These are phyloP conservation scores for Crossocerus cetratus DNA, from an alignment of 2,888 invertebrate genomes.

Conservation along the genomic window DNA sequence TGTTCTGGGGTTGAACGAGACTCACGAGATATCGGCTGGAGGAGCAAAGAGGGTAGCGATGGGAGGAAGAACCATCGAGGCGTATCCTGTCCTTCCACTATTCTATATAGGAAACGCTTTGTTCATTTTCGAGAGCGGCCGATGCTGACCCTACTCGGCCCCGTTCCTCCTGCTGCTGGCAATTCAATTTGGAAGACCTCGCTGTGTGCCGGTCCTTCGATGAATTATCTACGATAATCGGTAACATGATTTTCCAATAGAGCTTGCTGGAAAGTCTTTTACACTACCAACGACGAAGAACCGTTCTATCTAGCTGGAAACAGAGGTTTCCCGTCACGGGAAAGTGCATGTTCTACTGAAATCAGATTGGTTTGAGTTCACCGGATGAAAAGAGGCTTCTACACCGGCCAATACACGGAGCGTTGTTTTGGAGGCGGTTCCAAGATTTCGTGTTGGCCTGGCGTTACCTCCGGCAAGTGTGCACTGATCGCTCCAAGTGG, in stretches of 20 bases:
- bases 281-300: too few relatives aligned
- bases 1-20: background rate
- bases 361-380: too few relatives aligned
- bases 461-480: background rate
- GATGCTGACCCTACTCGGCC: too few relatives aligned
- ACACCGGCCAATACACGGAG: background rate
- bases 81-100: slow-evolving; percentile 4
- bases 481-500: background rate
- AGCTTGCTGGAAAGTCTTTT: slow-evolving; percentile 1
- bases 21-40: background rate
- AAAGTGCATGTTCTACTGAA: too few relatives aligned
- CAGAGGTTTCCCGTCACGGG: too few relatives aligned
- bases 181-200: slow-evolving; percentile 32
- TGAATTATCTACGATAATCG: slow-evolving; percentile 41
- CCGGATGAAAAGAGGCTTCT: too few relatives aligned
- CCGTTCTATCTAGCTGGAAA: too few relatives aligned
- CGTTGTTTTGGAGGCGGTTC: background rate
- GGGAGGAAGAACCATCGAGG: background rate
- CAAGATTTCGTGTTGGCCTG: slow-evolving; percentile 1
- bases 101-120: slow-evolving; percentile 13
- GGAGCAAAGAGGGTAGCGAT: background rate
- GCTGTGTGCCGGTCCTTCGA: slow-evolving; percentile 19
- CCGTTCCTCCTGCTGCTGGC: slow-evolving; percentile 8
- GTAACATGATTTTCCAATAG: slow-evolving; percentile 13
- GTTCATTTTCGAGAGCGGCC: slow-evolving; percentile 11